These are phyloP conservation scores for Callithrix jacchus DNA, from an alignment of 2,113 vertebrate genomes.

Conservation along the genomic window DNA sequence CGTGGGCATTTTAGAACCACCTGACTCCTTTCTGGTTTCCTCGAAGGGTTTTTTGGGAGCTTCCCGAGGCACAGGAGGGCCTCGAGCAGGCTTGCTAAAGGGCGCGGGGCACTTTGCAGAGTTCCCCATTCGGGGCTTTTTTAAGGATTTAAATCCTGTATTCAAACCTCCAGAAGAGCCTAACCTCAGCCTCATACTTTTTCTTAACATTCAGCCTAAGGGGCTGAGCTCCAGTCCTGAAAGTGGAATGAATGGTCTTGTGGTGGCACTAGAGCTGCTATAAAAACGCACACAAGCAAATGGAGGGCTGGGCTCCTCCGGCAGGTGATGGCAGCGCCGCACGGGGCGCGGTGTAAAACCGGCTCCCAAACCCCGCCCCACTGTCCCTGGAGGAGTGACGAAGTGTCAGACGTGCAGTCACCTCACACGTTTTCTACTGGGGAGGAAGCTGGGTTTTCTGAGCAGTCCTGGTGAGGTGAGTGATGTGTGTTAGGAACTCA, in stretches of 20 bases:
- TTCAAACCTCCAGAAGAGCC: neutral
- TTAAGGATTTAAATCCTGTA: neutral
- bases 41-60: neutral
- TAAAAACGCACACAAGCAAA: neutral
- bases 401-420: neutral
- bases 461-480: neutral
- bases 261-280: neutral
- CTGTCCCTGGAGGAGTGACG: neutral
- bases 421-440: neutral
- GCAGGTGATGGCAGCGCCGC: accelerated
- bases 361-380: accelerated
- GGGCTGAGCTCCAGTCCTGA: accelerated
- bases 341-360: accelerated
- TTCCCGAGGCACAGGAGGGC: neutral
- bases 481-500: neutral
- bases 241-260: neutral
- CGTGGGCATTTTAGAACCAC: constrained; percentile 41
- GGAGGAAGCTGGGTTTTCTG: neutral
- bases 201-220: accelerated
- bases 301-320: neutral
- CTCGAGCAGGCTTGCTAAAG: neutral
- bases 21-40: constrained; percentile 30
- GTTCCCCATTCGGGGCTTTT: neutral
- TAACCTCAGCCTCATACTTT: neutral
- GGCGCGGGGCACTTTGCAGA: no score